Conservation (phyloP, 2,888 invertebrate genomes). For the Drosophila anomalata region DNA sequence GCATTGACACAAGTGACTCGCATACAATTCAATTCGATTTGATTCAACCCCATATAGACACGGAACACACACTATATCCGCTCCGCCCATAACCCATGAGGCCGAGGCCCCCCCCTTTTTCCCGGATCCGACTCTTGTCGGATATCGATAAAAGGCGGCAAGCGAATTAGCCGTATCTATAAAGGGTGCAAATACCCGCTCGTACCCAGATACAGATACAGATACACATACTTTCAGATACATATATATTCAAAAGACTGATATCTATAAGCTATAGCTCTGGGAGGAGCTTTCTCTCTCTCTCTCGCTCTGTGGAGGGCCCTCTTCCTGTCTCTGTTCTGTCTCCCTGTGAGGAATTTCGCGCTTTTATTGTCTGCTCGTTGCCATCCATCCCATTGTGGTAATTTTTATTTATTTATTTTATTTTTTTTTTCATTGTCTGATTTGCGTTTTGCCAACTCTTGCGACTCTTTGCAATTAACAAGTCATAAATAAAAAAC, state of each 20-base stretch:
- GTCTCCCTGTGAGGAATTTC: conserved; percentile 60
- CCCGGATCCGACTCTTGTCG: conserved; percentile 20
- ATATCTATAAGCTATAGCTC: conserved; percentile 5
- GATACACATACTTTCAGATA: conserved; percentile 3
- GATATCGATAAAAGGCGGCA: conserved; percentile 60
- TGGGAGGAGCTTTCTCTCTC: background rate
- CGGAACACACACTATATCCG: background rate
- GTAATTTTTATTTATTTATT: conserved; percentile 24
- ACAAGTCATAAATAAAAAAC: conserved; percentile 77
- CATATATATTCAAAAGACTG: background rate
- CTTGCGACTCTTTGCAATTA: conserved; percentile 75
- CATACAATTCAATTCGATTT: conserved; percentile 51
- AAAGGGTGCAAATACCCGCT: background rate
- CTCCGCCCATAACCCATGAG: background rate
- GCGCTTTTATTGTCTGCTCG: conserved; percentile 67
- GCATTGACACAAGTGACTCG: conserved; percentile 64
- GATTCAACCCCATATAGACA: conserved; percentile 16
- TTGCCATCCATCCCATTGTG: conserved; percentile 41
- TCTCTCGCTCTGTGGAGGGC: conserved; percentile 6
- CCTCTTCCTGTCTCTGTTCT: background rate
- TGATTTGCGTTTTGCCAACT: conserved; percentile 69
- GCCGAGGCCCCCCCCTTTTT: background rate
- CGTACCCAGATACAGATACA: background rate
- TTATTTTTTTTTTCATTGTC: conserved; percentile 43
- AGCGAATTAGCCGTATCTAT: conserved; percentile 62